Evolutionary conservation across 2,888 invertebrate species (phyloP).

Genomic region (Spodoptera picta): DNA sequence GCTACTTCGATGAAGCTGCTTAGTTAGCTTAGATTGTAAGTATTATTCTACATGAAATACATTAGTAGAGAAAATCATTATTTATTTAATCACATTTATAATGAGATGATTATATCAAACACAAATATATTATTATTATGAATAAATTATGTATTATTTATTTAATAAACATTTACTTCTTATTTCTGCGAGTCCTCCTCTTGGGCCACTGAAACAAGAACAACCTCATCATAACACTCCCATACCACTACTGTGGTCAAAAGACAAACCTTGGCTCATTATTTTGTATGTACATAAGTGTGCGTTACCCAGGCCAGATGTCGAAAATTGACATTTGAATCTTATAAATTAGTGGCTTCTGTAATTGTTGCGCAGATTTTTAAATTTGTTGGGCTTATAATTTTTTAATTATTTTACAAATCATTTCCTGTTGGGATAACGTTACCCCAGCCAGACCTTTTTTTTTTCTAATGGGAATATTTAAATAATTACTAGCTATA

Average conservation of each 20-base stretch:
- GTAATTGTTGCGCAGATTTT: no score
- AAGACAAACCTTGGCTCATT: constrained; percentile 34
- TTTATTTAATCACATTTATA: constrained; percentile 47
- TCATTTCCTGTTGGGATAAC: no score
- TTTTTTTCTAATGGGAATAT: no score
- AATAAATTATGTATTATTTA: constrained; percentile 22
- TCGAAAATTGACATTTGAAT: no score
- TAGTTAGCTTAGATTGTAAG: constrained; percentile 66
- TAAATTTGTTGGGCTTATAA: no score
- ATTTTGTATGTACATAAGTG: no score
- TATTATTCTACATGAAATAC: constrained; percentile 36
- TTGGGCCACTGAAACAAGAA: constrained; percentile 83
- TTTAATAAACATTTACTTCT: constrained; percentile 35
- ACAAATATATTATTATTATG: constrained; percentile 31
- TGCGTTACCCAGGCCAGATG: no score
- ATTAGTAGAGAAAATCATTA: constrained; percentile 30
- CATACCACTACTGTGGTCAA: constrained; percentile 4
- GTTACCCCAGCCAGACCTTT: no score
- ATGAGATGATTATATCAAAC: constrained; percentile 28
- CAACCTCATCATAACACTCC: constrained; percentile 19
- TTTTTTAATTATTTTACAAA: no score
- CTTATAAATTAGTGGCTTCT: no score
- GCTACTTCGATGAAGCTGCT: constrained; percentile 97
- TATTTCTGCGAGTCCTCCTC: constrained; percentile 61
- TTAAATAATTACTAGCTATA: no score